Conservation (phyloP, 2,113 vertebrate species). For the Pungitius pungitius region DNA sequence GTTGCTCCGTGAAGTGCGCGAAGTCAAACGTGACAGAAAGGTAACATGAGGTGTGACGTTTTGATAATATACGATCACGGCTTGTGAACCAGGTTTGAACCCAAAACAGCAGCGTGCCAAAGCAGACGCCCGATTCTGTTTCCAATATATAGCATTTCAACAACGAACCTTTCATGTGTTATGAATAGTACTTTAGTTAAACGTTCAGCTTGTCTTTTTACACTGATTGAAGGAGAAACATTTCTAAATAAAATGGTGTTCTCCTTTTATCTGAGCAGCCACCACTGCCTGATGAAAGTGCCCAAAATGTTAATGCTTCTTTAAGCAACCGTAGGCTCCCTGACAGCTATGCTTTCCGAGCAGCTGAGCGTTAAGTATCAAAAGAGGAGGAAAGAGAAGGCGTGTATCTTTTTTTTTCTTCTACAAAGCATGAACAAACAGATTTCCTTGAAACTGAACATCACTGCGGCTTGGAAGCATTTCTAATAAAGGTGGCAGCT, state of each 20-base stretch:
- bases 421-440: slow-evolving; percentile 19
- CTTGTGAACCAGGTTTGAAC: slow-evolving; percentile 36
- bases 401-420: slow-evolving; percentile 32
- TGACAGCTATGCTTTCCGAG: slow-evolving; percentile 55
- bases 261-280: slow-evolving; percentile 55
- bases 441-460: slow-evolving; percentile 38
- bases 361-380: slow-evolving; percentile 27
- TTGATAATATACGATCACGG: slow-evolving; percentile 43
- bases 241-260: slow-evolving; percentile 64
- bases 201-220: slow-evolving; percentile 15
- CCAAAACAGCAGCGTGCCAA: slow-evolving; percentile 21
- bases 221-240: slow-evolving; percentile 60
- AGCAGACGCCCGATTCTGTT: slow-evolving; percentile 10
- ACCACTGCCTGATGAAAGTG: slow-evolving; percentile 58
- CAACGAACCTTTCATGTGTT: not conserved
- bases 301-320: slow-evolving; percentile 65
- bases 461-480: slow-evolving; percentile 39
- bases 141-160: slow-evolving; percentile 14
- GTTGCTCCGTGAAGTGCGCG: slow-evolving; percentile 33
- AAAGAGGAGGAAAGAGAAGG: slow-evolving; percentile 20
- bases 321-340: slow-evolving; percentile 44
- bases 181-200: not conserved
- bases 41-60: slow-evolving; percentile 36
- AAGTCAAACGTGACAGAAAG: slow-evolving; percentile 45
- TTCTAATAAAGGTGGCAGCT: slow-evolving; percentile 37